Conservation (phyloP, 92 coral and sea anemone species). For the Palythoa caribaeorum region DNA sequence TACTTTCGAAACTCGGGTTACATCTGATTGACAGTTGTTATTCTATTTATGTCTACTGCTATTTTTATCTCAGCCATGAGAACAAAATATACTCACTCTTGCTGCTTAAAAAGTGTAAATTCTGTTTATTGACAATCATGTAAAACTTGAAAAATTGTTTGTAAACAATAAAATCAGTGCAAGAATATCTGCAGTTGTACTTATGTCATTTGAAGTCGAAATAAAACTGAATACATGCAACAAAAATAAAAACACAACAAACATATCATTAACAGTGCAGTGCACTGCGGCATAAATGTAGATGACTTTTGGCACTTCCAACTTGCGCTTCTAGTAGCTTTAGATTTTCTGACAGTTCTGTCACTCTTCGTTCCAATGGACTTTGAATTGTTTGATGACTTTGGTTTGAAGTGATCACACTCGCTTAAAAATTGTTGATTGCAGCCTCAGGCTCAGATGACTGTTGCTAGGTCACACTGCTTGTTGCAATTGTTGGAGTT, state of each 20-base stretch:
- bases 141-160: not conserved
- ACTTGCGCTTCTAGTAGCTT: constrained; percentile 38
- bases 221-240: too few relatives aligned
- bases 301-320: constrained; percentile 43
- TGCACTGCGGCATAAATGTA: constrained; percentile 22
- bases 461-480: not conserved
- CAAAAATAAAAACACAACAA: too few relatives aligned
- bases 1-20: not conserved
- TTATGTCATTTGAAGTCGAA: not conserved
- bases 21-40: not conserved
- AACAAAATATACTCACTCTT: not conserved
- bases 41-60: not conserved
- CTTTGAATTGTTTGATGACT: constrained; percentile 26
- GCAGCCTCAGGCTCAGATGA: not conserved
- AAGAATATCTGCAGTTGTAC: not conserved
- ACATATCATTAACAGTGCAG: too few relatives aligned
- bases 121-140: not conserved
- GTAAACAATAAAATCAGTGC: not conserved
- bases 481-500: not conserved
- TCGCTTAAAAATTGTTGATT: not conserved
- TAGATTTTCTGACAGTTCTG: constrained; percentile 38
- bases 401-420: not conserved
- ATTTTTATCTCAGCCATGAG: not conserved
- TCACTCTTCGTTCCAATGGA: constrained; percentile 57
- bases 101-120: not conserved